These are phyloP conservation scores for Caenorhabditis japonica DNA, from an alignment of 2,888 invertebrate species.

Conservation along the genomic window DNA sequence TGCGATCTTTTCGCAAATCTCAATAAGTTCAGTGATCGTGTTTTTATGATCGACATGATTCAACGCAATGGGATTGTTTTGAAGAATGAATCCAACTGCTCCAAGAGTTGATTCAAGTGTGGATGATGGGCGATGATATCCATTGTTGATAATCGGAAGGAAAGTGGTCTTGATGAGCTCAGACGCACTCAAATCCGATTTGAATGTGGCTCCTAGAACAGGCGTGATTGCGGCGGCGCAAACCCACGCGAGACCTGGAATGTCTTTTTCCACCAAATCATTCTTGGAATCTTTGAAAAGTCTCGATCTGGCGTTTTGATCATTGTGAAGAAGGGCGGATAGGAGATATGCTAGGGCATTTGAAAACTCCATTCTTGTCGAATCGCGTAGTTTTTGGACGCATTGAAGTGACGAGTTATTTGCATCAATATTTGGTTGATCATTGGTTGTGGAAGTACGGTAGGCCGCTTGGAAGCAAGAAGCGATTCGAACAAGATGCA, in stretches of 20 bases:
- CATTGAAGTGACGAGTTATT: no score
- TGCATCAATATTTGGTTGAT: not conserved
- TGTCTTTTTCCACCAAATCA: conserved; percentile 11
- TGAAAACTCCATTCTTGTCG: conserved; percentile 44
- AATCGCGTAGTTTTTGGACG: conserved; percentile 33
- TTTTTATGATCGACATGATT: not conserved
- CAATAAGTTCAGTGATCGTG: conserved; percentile 19
- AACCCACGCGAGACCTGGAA: conserved; percentile 43
- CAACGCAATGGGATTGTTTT: conserved; percentile 9
- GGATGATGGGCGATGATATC: conserved; percentile 45
- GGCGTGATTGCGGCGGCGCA: conserved; percentile 22
- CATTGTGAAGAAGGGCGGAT: conserved; percentile 8
- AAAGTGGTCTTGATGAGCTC: conserved; percentile 21
- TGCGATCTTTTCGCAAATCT: conserved; percentile 57
- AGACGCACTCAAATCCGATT: not conserved
- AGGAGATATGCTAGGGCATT: conserved; percentile 18
- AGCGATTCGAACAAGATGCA: conserved; percentile 57
- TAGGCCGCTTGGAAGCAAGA: conserved; percentile 47
- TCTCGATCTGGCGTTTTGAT: not conserved
- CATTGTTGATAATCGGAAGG: conserved; percentile 26
- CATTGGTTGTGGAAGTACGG: not conserved
- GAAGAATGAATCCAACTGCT: conserved; percentile 35
- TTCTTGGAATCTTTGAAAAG: conserved; percentile 3
- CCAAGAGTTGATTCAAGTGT: conserved; percentile 51
- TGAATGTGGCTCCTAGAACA: conserved; percentile 14